Conservation (phyloP, 2,888 invertebrate species). For the Cotesia congregata region DNA sequence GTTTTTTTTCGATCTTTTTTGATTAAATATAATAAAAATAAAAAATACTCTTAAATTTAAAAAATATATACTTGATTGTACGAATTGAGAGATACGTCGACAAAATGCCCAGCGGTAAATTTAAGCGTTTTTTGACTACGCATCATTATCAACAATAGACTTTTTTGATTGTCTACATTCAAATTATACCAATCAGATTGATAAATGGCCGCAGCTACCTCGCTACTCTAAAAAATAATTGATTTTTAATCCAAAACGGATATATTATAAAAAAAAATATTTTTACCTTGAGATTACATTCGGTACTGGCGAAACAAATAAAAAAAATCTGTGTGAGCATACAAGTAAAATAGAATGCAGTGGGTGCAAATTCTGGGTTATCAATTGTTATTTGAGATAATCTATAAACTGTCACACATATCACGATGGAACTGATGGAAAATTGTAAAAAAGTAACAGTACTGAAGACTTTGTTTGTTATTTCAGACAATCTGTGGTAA, state of each 20-base stretch:
- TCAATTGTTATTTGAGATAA: constrained; percentile 23
- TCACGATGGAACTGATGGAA: constrained; percentile 25
- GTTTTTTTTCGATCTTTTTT: not conserved
- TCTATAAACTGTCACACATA: constrained; percentile 35
- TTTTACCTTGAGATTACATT: constrained; percentile 7
- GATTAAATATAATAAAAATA: not conserved
- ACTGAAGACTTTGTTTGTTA: constrained; percentile 18
- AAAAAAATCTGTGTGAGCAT: constrained; percentile 33
- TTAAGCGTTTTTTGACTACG: constrained; percentile 52
- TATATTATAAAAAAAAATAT: too few species aligned
- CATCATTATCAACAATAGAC: constrained; percentile 52
- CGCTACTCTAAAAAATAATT: constrained; percentile 47
- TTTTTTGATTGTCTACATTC: constrained; percentile 45
- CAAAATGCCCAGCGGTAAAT: constrained; percentile 53
- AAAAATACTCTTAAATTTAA: not conserved
- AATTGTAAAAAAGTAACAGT: constrained; percentile 26
- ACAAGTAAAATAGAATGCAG: constrained; percentile 20
- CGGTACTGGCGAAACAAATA: constrained; percentile 20
- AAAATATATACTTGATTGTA: constrained; percentile 56
- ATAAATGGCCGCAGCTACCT: constrained; percentile 51
- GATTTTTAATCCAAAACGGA: too few species aligned
- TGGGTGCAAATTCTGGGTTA: constrained; percentile 16
- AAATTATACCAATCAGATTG: constrained; percentile 55
- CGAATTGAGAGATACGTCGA: constrained; percentile 55
- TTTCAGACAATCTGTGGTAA: constrained; percentile 25